Base-by-base conservation (phyloP, 1,140 invertebrate species). In the Bradynema listronoti region DNA sequence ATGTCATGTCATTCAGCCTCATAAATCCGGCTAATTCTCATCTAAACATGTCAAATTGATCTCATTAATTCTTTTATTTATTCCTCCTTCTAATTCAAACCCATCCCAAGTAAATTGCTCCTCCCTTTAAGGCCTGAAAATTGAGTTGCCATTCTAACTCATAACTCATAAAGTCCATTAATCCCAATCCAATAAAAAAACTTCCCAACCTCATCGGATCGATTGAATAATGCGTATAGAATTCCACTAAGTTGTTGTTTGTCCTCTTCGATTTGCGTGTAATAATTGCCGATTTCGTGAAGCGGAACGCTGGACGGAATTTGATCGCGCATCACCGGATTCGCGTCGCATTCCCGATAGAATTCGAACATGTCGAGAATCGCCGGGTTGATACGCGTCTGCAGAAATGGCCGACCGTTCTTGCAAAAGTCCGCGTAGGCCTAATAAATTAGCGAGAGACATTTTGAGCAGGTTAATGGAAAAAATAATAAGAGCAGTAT, bases 381-480 rank as follows among this genome's bases (percentile, higher is more conserved):
- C 34, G 52, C 65, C 25, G 58, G 54, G 30, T 69, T 63, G 36
- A 66, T 16, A 27, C 43, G 46, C 24, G 42, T 27, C 24, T 43
- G 36, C 29, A 66, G 25, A 55, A 68, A 66, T 16, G 59, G 22
- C 3, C 30, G 34, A 7, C 50, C 43, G n/a, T 36, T 49, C 11
- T 36, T 42, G 43, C 64, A 66, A 33, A 66, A 66, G 27, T 66
- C 64, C 27, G 64, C 64, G 49, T 39, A 56, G 2, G 63, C 25
- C 58, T 65, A 19, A 47, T 61, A 25, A n/a, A 55, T 41, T 43
- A 16, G 2, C 32, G 7, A 7, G 11, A 54, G 2, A 50, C 24
- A 14, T 51, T n/a, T n/a, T 22, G 4, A 14, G 19, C 24, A 25
- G 32, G n/a, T n/a, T n/a, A n/a, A n/a, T n/a, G n/a, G n/a, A n/a